Evolutionary conservation across 2,797 vertebrate species (phyloP).

Genomic region (Aythya fuligula): DNA sequence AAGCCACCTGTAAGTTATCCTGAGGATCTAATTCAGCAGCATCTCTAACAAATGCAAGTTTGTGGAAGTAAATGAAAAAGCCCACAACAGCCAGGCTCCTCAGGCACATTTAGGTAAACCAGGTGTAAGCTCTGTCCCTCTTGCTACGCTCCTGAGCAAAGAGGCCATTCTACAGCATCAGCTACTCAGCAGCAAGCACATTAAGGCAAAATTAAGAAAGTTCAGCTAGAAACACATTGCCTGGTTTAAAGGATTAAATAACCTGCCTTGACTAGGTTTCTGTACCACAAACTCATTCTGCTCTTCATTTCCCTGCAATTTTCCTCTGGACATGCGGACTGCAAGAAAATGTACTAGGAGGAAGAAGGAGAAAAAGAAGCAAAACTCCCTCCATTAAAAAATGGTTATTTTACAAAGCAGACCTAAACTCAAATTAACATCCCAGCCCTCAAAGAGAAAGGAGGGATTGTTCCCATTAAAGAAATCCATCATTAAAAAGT

Average conservation of each 20-base stretch:
- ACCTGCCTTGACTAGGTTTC: not conserved
- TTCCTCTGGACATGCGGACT: not conserved
- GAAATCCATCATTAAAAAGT: slow-evolving; percentile 66
- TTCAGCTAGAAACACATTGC: slow-evolving; percentile 20
- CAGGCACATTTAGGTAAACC: not conserved
- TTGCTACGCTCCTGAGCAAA: not conserved
- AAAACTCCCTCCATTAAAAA: not conserved
- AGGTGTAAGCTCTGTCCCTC: not conserved
- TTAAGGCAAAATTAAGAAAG: slow-evolving; percentile 26
- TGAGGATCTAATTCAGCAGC: slow-evolving; percentile 35
- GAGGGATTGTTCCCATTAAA: slow-evolving; percentile 47
- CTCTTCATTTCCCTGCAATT: slow-evolving; percentile 24
- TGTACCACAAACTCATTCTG: slow-evolving; percentile 31
- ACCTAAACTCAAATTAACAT: slow-evolving; percentile 51
- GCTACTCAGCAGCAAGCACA: slow-evolving; percentile 1
- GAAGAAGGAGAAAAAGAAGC: not conserved
- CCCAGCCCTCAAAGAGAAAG: slow-evolving; percentile 14
- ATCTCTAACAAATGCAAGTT: slow-evolving; percentile 23
- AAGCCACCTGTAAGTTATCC: slow-evolving; percentile 29
- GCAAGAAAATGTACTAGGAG: not conserved
- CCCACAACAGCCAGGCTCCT: not conserved
- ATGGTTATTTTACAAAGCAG: slow-evolving; percentile 8
- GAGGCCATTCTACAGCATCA: slow-evolving; percentile 11
- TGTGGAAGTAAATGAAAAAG: slow-evolving; percentile 19
- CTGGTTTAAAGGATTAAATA: slow-evolving; percentile 13